These are phyloP conservation scores for Mythimna vitellina DNA, from an alignment of 2,888 invertebrate genomes.

Conservation along the genomic window DNA sequence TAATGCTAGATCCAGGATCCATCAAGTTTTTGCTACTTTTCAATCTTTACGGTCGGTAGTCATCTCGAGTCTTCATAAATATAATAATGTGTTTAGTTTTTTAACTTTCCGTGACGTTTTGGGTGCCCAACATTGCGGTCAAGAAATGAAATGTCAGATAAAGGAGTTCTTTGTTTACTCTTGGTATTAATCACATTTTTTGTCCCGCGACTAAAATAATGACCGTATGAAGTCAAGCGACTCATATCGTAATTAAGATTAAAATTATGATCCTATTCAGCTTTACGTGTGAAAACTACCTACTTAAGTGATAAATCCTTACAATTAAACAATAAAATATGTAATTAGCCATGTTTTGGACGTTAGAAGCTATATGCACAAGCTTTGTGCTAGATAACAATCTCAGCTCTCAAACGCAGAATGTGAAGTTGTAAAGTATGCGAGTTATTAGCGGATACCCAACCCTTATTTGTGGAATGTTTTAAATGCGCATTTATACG, in stretches of 20 bases:
- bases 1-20: too few species aligned
- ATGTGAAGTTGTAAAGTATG: conserved; percentile 69
- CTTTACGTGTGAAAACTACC: conserved; percentile 34
- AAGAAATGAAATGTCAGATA: conserved; percentile 27
- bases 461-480: conserved; percentile 83
- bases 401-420: conserved; percentile 63
- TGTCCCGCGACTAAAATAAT: conserved; percentile 21
- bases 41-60: too few species aligned
- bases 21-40: too few species aligned
- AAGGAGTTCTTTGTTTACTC: conserved; percentile 38
- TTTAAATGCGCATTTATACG: conserved; percentile 78
- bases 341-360: conserved; percentile 46
- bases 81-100: background rate
- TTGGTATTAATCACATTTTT: conserved; percentile 25
- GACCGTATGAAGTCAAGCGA: conserved; percentile 30
- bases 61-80: background rate
- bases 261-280: conserved; percentile 40
- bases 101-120: background rate
- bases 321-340: conserved; percentile 47
- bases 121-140: conserved; percentile 14
- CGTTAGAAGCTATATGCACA: conserved; percentile 34
- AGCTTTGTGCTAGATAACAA: conserved; percentile 64
- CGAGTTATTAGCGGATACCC: conserved; percentile 73
- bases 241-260: conserved; percentile 40
- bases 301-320: conserved; percentile 21